phyloP scores from a whole-genome alignment of 2,888 invertebrate genomes.

The Philereme transversata region DNA sequence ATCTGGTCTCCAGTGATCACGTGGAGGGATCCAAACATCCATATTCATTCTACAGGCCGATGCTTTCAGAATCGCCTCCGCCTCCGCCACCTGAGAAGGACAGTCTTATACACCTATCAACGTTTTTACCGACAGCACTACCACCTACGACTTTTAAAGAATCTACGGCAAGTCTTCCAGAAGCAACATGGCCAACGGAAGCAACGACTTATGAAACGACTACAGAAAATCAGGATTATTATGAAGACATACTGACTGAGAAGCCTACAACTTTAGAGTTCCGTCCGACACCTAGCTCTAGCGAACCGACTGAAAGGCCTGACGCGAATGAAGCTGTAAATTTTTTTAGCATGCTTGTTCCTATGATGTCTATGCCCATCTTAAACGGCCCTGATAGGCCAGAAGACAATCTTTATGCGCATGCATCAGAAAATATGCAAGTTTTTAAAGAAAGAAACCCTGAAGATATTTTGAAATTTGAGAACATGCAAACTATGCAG shows the following conservation, averaged over 20 bases:
- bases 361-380: slow-evolving; percentile 79
- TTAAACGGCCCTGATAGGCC: slow-evolving; percentile 66
- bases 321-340: slow-evolving; percentile 48
- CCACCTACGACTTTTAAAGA: slow-evolving; percentile 49
- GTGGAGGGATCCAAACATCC: slow-evolving; percentile 56
- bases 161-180: slow-evolving; percentile 21
- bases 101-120: slow-evolving; percentile 49
- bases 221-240: slow-evolving; percentile 50
- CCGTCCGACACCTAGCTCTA: slow-evolving; percentile 45
- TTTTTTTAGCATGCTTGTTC: slow-evolving; percentile 69
- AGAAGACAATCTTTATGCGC: slow-evolving; percentile 74
- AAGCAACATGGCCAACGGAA: slow-evolving; percentile 50
- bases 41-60: slow-evolving; percentile 69
- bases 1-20: slow-evolving; percentile 66
- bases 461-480: slow-evolving; percentile 61
- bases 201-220: slow-evolving; percentile 50
- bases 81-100: slow-evolving; percentile 55
- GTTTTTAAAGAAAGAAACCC: slow-evolving; percentile 63
- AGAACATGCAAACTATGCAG: slow-evolving; percentile 86
- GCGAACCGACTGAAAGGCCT: slow-evolving; percentile 35
- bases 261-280: slow-evolving; percentile 44
- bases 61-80: slow-evolving; percentile 67
- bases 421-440: slow-evolving; percentile 73
- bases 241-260: slow-evolving; percentile 59
- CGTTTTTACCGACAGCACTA: slow-evolving; percentile 65